These are phyloP conservation scores for Apantesis nais DNA, from an alignment of 2,888 invertebrate species.

Conservation along the genomic window DNA sequence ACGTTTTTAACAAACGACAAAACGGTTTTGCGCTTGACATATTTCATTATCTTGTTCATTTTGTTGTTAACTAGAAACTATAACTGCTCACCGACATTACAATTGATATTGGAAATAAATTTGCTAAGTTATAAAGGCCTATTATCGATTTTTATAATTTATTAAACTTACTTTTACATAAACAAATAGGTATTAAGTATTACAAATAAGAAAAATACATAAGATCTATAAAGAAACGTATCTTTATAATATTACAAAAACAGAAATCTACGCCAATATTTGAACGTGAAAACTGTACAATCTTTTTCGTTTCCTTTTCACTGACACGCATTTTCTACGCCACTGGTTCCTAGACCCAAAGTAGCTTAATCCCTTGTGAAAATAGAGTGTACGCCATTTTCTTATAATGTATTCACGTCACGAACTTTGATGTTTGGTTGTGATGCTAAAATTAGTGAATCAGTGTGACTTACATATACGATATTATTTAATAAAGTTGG, in stretches of 20 bases:
- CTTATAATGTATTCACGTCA: conserved; percentile 33
- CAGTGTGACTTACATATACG: neutral
- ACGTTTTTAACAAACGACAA: neutral
- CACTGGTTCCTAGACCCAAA: conserved; percentile 17
- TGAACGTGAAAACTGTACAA: neutral
- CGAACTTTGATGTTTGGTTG: conserved; percentile 19
- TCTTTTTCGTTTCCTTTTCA: conserved; percentile 4
- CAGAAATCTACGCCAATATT: neutral
- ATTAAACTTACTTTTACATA: neutral
- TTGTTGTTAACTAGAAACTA: neutral
- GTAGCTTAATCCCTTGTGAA: conserved; percentile 42
- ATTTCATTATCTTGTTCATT: neutral
- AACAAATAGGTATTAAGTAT: neutral
- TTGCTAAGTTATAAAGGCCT: neutral
- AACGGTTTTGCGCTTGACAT: neutral
- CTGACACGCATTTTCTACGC: conserved; percentile 8
- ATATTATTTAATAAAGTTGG: neutral
- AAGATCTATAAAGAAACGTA: neutral
- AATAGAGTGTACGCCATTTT: conserved; percentile 44
- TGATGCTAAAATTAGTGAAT: neutral
- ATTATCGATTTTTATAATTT: neutral
- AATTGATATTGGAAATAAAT: neutral
- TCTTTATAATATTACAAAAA: neutral
- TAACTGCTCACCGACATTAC: neutral
- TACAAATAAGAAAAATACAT: neutral